phyloP scores from a whole-genome alignment of 1,140 invertebrate species.

The Euglossa dilemma region DNA sequence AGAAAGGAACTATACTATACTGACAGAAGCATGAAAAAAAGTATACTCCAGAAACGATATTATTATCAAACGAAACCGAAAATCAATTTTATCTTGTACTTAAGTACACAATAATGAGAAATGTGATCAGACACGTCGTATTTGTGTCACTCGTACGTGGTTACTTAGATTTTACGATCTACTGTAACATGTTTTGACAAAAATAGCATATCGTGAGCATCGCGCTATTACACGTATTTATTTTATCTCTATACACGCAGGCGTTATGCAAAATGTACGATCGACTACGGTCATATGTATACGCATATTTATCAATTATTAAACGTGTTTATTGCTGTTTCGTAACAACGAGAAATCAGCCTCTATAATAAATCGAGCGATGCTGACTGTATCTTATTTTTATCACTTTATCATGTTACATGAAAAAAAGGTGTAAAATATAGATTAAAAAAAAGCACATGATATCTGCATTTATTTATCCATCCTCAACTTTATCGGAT shows the following conservation, averaged over 20 bases:
- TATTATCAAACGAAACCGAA: constrained; percentile 26
- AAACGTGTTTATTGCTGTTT: constrained; percentile 16
- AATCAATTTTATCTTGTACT: constrained; percentile 47
- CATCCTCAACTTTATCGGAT: neutral
- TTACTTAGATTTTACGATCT: constrained; percentile 53
- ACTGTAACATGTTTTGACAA: constrained; percentile 34
- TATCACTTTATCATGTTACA: constrained; percentile 63
- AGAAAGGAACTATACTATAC: neutral
- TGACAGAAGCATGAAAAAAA: neutral
- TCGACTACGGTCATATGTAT: neutral
- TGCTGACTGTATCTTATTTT: constrained; percentile 62
- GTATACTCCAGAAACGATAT: constrained; percentile 1
- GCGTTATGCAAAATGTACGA: neutral
- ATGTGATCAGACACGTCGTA: constrained; percentile 58
- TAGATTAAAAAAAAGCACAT: constrained; percentile 61
- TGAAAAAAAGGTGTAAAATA: constrained; percentile 59
- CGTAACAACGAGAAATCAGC: constrained; percentile 20
- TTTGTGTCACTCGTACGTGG: constrained; percentile 51
- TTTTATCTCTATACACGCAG: neutral
- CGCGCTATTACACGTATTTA: constrained; percentile 20
- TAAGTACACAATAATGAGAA: constrained; percentile 52
- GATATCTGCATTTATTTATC: constrained; percentile 54
- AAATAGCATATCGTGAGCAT: constrained; percentile 48
- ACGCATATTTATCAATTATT: constrained; percentile 1
- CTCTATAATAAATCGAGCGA: constrained; percentile 29